A percentile compares a stretch with the other conserved stretches of the same genome.
Evolutionary conservation across 1,140 invertebrate genomes (phyloP).

Genomic region (Hetaerina americana): DNA sequence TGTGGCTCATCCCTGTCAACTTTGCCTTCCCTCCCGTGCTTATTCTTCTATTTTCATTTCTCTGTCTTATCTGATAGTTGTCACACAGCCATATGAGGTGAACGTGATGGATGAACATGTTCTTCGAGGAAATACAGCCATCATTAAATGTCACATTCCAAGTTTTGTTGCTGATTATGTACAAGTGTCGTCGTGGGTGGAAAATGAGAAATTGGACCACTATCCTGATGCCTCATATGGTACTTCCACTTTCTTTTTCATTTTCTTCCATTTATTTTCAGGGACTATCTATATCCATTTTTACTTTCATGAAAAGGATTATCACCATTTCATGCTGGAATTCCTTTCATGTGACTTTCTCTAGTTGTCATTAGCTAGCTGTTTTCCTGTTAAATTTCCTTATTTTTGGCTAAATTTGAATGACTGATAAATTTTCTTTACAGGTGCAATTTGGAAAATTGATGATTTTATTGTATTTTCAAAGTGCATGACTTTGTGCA

Average conservation of each 20-base stretch:
- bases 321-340: too few species aligned
- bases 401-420: too few species aligned
- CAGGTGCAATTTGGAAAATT: too few species aligned
- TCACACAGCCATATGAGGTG: constrained; percentile 75
- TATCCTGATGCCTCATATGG: constrained; percentile 50
- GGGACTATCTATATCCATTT: too few species aligned
- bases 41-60: neutral
- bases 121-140: constrained; percentile 73
- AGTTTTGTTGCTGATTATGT: constrained; percentile 85
- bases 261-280: neutral
- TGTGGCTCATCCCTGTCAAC: constrained; percentile 10
- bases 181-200: constrained; percentile 68
- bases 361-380: too few species aligned
- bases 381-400: too few species aligned
- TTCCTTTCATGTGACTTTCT: too few species aligned
- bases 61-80: constrained; percentile 43
- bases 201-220: constrained; percentile 55
- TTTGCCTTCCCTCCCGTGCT: neutral
- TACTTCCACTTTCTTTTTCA: constrained; percentile 29
- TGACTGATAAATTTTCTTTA: too few species aligned
- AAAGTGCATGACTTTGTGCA: too few species aligned
- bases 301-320: too few species aligned
- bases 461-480: too few species aligned
- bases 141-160: constrained; percentile 84
- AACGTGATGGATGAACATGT: constrained; percentile 86